A percentile compares a stretch with the other conserved stretches of the same genome.
Evolutionary conservation across 2,888 invertebrate genomes (phyloP).

Genomic region (Timema podura): DNA sequence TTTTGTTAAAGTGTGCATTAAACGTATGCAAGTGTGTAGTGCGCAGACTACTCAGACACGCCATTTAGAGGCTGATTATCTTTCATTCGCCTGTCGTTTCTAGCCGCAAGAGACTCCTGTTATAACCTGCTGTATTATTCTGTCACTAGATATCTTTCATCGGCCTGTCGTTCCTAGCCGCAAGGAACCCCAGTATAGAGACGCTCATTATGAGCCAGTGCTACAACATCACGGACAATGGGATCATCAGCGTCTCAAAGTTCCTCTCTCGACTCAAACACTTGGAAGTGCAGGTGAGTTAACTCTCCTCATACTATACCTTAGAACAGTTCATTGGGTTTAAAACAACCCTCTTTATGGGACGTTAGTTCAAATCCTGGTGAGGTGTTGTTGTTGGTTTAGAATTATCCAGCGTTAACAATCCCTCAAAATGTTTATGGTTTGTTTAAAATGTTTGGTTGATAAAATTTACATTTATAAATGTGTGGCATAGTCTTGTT

Average conservation of each 20-base stretch:
- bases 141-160: slow-evolving; percentile 54
- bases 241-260: slow-evolving; percentile 48
- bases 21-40: too few relatives aligned
- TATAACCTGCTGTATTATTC: not conserved
- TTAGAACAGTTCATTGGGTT: too few relatives aligned
- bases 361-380: too few relatives aligned
- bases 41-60: too few relatives aligned
- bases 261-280: slow-evolving; percentile 52
- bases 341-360: too few relatives aligned
- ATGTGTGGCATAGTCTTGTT: too few relatives aligned
- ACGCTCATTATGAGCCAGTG: slow-evolving; percentile 63
- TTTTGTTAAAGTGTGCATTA: too few relatives aligned
- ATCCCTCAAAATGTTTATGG: too few relatives aligned
- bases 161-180: slow-evolving; percentile 60
- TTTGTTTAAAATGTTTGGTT: too few relatives aligned
- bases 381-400: too few relatives aligned
- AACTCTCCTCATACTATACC: not conserved
- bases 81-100: not conserved
- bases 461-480: too few relatives aligned
- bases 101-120: slow-evolving; percentile 40
- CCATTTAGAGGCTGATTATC: not conserved
- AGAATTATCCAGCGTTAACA: too few relatives aligned
- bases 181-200: slow-evolving; percentile 66
- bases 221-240: slow-evolving; percentile 63
- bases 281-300: slow-evolving; percentile 54